These are phyloP conservation scores for Epirrita christyi DNA, from an alignment of 2,888 invertebrate species.

Conservation along the genomic window DNA sequence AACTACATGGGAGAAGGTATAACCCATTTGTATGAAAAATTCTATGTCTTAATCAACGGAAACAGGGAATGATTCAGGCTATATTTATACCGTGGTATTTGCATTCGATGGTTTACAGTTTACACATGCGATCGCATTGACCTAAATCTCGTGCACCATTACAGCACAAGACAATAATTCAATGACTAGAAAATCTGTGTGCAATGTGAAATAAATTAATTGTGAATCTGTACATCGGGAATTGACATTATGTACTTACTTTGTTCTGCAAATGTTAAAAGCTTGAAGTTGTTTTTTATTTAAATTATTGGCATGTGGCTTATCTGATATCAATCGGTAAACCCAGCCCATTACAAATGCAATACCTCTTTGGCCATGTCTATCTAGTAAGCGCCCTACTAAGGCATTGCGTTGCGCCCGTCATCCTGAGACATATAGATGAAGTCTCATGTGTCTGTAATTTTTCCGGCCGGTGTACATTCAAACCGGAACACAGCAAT, in stretches of 20 bases:
- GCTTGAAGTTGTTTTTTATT: too few species aligned
- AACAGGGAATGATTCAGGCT: constrained; percentile 44
- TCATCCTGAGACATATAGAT: too few species aligned
- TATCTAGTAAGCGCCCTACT: too few species aligned
- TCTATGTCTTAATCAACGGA: constrained; percentile 46
- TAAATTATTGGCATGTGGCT: too few species aligned
- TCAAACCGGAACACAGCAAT: too few species aligned
- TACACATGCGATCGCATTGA: constrained; percentile 59
- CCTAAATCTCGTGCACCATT: constrained; percentile 49
- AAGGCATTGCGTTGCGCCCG: too few species aligned
- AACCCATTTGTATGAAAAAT: constrained; percentile 29
- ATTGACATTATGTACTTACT: neutral
- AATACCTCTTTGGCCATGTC: too few species aligned
- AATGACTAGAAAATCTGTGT: constrained; percentile 25
- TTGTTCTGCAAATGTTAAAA: neutral
- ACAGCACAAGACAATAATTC: constrained; percentile 37
- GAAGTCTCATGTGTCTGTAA: too few species aligned
- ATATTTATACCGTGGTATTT: constrained; percentile 52
- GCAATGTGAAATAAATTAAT: constrained; percentile 13
- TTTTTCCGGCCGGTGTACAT: too few species aligned
- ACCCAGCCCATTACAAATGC: too few species aligned
- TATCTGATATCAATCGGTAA: too few species aligned
- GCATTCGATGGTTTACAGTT: constrained; percentile 49
- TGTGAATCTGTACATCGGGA: constrained; percentile 8
- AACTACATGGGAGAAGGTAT: constrained; percentile 24